Conservation (phyloP, 2,797 vertebrate genomes). For the Enteromius radiatus region DNA sequence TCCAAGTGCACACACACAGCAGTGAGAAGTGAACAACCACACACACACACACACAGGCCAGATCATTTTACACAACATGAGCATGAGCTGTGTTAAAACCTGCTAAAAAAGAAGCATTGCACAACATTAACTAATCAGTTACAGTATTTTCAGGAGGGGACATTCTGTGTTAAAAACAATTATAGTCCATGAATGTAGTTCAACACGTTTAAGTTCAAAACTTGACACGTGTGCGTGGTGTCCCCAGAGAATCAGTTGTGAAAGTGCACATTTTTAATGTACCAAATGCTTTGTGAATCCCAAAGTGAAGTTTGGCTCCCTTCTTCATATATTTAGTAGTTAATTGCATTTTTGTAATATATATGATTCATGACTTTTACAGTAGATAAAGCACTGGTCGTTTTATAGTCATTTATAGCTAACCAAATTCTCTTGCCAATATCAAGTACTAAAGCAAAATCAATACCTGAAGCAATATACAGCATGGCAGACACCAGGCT, state of each 20-base stretch:
- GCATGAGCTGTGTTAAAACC: background rate
- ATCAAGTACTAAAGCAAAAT: background rate
- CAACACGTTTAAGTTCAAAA: background rate
- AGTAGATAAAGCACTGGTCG: background rate
- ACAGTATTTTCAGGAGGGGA: background rate
- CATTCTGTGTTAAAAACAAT: background rate
- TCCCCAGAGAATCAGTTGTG: background rate
- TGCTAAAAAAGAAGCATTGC: background rate
- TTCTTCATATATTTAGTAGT: background rate
- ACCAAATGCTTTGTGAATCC: background rate
- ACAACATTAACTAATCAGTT: background rate
- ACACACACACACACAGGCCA: slow-evolving; percentile 13
- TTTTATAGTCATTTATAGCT: background rate
- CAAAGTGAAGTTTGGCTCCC: background rate
- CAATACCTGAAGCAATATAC: background rate
- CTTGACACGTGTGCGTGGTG: background rate
- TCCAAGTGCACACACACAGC: too few relatives aligned
- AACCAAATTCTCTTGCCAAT: background rate
- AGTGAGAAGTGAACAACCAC: too few relatives aligned
- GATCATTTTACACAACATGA: slow-evolving; percentile 6
- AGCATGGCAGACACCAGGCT: too few relatives aligned
- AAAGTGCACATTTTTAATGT: background rate
- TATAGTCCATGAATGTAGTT: background rate
- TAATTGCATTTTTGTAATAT: background rate
- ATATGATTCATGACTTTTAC: background rate